Base-by-base conservation (phyloP, 2,113 vertebrate species). In the Nerophis lumbriciformis region DNA sequence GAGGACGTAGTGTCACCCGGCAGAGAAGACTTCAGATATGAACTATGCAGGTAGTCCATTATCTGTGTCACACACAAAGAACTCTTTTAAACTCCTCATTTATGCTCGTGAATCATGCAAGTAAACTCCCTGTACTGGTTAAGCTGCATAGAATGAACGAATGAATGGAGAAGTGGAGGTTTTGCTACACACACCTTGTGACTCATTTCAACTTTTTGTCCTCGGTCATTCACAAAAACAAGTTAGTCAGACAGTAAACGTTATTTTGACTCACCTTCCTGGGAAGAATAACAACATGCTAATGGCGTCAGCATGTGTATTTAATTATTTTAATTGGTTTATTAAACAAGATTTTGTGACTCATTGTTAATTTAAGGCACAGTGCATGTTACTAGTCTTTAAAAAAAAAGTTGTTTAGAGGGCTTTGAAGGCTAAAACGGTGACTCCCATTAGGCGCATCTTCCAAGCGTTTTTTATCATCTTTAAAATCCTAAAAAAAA, bases 41-140 rank as follows among this genome's bases (percentile, higher is more conserved):
- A 85, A 66, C 78, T 92, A 36, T 81, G 75, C 80, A 84, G 88
- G 90, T 91, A 83, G 36, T 52, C 4, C 42, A 12, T 45, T 11
- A 45, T 45, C 42, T 45, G 42, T 45, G 11, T 50, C 47, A 61
- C 56, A 59, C 44, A 37, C 14, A n/a, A 51, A 11, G 10, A 45
- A 45, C 42, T 45, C 42, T 45, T 42, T 42, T 45, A 12, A 45
- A 7, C 19, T 21, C 6, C 12, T 44, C 6, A 13, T 57, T 57
- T 21, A 21, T 57, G 12, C 19, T 57, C 6, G 10, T 28, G 35
- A 12, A 57, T 57, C 16, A 28, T 28, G 28, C 28, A 28, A 28
- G 28, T 28, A 5, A 45, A 45, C 10, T 4, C 12, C 10, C 42
- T 12, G 10, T 11, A 45, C 11, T 45, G 42, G 42, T 4, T 11